Conservation (phyloP, 2,113 vertebrate species). For the Aspidoscelis tigris region DNA sequence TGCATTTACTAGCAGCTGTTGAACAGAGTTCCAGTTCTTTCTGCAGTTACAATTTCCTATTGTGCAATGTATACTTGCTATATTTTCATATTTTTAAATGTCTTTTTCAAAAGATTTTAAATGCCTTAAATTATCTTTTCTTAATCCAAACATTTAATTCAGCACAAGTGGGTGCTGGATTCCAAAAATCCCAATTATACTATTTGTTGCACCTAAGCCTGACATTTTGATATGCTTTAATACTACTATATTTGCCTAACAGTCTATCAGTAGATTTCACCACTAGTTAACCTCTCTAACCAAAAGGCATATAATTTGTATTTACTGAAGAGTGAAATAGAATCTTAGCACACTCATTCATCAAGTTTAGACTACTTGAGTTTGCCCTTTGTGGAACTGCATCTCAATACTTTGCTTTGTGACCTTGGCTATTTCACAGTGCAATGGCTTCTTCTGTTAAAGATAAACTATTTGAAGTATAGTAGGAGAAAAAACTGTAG, state of each 20-base stretch:
- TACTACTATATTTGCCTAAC: too few relatives aligned
- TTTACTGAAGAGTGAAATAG: not conserved
- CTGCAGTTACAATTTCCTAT: not conserved
- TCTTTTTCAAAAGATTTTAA: too few relatives aligned
- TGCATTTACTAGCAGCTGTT: not conserved
- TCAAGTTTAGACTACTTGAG: not conserved
- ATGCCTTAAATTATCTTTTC: not conserved
- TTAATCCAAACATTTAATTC: not conserved
- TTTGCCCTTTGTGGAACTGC: not conserved
- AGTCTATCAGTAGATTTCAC: too few relatives aligned
- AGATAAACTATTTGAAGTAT: not conserved
- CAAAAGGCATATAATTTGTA: not conserved
- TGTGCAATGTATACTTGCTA: not conserved
- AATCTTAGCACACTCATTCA: not conserved
- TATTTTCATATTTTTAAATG: not conserved
- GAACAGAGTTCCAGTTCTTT: not conserved
- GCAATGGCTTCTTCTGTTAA: not conserved
- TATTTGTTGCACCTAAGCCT: too few relatives aligned
- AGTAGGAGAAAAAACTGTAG: not conserved
- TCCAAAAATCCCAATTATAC: not conserved
- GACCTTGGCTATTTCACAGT: not conserved
- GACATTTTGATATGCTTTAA: too few relatives aligned
- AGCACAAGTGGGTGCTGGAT: not conserved
- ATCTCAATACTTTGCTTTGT: not conserved
- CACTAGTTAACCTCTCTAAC: not conserved